phyloP scores from a whole-genome alignment of 2,113 vertebrate species.

The Pseudopipra pipra region DNA sequence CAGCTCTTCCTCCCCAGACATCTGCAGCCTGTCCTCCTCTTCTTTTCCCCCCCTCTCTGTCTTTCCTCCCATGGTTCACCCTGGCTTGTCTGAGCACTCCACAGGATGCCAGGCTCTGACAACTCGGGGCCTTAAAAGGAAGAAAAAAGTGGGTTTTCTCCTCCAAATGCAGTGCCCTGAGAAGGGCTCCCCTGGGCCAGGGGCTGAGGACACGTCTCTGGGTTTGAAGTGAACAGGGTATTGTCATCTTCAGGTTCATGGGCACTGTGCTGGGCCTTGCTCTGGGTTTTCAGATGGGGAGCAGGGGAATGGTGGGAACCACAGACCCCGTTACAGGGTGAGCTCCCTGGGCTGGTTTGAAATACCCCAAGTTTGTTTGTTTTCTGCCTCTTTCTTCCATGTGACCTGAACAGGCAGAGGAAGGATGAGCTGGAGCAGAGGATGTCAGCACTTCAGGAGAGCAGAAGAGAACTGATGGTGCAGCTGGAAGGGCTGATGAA shows the following conservation, averaged over 20 bases:
- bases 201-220: background rate
- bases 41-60: background rate
- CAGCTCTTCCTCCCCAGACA: background rate
- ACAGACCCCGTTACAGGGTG: fast-evolving
- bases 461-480: constrained; percentile 93
- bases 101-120: background rate
- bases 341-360: background rate
- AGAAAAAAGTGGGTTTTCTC: fast-evolving
- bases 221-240: background rate
- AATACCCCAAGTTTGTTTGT: background rate
- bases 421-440: constrained; percentile 95
- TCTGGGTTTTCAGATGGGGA: background rate
- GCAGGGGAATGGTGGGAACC: background rate
- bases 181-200: background rate
- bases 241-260: fast-evolving
- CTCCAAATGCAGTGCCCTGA: background rate
- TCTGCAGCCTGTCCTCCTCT: background rate
- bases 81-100: background rate
- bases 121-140: background rate
- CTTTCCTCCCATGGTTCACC: background rate
- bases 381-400: background rate
- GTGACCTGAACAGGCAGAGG: constrained; percentile 80
- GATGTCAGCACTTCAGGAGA: constrained; percentile 94
- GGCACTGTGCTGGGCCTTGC: background rate
- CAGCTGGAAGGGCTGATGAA: constrained; percentile 97